A percentile compares a stretch with the other conserved stretches of the same genome.
Evolutionary conservation across 2,113 vertebrate genomes (phyloP).

Genomic region (Acrocephalus arundinaceus): DNA sequence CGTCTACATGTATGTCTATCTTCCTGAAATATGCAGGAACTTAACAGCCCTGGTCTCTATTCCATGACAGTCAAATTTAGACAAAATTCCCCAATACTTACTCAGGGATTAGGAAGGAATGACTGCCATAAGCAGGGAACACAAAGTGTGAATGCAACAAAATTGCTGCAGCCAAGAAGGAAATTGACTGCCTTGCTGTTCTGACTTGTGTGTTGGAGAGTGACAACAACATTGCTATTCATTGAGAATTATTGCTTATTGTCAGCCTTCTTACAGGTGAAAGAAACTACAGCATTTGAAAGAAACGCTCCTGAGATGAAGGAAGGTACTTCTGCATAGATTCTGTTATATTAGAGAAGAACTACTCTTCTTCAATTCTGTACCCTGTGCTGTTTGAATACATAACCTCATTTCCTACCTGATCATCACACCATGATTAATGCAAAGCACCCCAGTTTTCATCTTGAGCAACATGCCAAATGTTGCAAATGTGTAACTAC

Average conservation of each 20-base stretch:
- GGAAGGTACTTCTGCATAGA: neutral
- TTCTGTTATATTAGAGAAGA: neutral
- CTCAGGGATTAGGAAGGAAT: neutral
- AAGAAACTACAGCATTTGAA: neutral
- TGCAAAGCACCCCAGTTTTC: neutral
- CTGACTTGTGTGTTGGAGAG: neutral
- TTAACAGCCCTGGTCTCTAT: neutral
- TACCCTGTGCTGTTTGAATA: neutral
- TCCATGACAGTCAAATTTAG: neutral
- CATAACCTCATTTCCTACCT: neutral
- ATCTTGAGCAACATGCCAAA: neutral
- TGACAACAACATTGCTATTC: neutral
- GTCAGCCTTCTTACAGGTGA: neutral
- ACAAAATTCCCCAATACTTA: neutral
- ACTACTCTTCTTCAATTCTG: neutral
- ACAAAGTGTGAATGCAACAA: neutral
- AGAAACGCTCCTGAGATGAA: neutral
- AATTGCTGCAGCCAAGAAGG: neutral
- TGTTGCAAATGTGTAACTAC: neutral
- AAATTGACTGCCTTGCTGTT: neutral
- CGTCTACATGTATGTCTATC: neutral
- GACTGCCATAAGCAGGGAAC: neutral
- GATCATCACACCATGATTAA: neutral
- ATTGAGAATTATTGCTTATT: neutral
- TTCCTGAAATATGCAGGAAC: neutral